Conservation (phyloP, 2,113 vertebrate species). For the Xenopus laevis region DNA sequence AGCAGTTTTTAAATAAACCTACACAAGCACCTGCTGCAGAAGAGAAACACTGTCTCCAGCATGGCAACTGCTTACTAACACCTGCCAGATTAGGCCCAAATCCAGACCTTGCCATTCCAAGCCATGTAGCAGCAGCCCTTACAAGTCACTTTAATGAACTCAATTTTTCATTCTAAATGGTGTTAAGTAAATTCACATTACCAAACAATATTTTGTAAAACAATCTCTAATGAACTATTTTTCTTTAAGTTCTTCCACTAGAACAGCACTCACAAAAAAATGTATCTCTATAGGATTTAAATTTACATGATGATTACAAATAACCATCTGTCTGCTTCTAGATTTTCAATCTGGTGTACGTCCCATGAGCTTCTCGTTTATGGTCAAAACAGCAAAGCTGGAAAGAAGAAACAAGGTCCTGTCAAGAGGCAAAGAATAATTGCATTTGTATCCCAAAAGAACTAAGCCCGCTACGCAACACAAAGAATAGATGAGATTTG, state of each 20-base stretch:
- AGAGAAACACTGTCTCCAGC: slow-evolving; percentile 26
- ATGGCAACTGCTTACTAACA: slow-evolving; percentile 49
- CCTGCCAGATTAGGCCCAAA: slow-evolving; percentile 50
- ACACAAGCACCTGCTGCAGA: background rate
- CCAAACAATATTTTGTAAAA: slow-evolving; percentile 31
- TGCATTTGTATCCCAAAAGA: slow-evolving; percentile 64
- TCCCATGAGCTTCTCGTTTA: slow-evolving; percentile 55
- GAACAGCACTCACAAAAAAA: slow-evolving; percentile 46
- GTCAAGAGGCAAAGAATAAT: slow-evolving; percentile 63
- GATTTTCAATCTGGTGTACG: slow-evolving; percentile 61
- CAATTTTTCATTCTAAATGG: slow-evolving; percentile 12
- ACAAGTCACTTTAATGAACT: slow-evolving; percentile 22
- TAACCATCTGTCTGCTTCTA: slow-evolving; percentile 66
- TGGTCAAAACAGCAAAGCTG: slow-evolving; percentile 57
- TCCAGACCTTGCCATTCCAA: slow-evolving; percentile 40
- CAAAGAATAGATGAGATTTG: slow-evolving; percentile 21
- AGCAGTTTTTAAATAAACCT: slow-evolving; percentile 4
- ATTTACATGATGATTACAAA: slow-evolving; percentile 68
- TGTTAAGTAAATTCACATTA: slow-evolving; percentile 25
- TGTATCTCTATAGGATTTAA: slow-evolving; percentile 58
- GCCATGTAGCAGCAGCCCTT: slow-evolving; percentile 22
- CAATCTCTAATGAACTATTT: slow-evolving; percentile 18
- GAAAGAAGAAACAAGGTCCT: slow-evolving; percentile 49
- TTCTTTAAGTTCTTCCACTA: slow-evolving; percentile 8
- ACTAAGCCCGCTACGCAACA: slow-evolving; percentile 40